Percentiles rank a stretch among this genome's conserved stretches.
phyloP scores from a whole-genome alignment of 2,888 invertebrate species.

The Hypercompe scribonia region DNA sequence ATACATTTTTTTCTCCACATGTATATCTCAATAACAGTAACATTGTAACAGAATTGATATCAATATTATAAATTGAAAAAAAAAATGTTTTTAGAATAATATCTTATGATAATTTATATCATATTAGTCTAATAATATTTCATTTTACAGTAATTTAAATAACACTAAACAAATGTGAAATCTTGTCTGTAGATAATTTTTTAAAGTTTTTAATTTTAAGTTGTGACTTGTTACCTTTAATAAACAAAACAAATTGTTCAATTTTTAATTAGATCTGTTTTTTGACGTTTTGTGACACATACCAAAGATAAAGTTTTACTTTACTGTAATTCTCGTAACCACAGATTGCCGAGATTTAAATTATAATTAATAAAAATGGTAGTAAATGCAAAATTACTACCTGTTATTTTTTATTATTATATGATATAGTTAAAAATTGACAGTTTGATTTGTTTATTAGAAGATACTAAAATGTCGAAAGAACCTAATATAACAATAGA shows the following conservation, averaged over 20 bases:
- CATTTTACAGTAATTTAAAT: not conserved
- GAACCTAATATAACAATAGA: conserved; percentile 43
- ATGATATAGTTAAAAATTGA: not conserved
- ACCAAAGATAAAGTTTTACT: not conserved
- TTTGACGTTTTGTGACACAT: not conserved
- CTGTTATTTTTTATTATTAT: not conserved
- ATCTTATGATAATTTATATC: not conserved
- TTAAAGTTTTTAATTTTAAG: conserved; percentile 5
- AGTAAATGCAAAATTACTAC: not conserved
- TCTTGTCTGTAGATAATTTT: conserved; percentile 3
- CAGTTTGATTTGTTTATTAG: conserved; percentile 7
- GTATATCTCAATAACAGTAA: too few species aligned
- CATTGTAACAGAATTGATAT: too few species aligned
- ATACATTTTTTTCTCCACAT: not conserved
- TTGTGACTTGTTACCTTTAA: not conserved
- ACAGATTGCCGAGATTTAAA: not conserved
- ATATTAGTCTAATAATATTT: not conserved
- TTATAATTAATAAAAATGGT: not conserved
- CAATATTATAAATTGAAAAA: not conserved
- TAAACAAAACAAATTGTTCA: not conserved
- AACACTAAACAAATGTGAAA: not conserved
- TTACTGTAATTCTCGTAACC: not conserved
- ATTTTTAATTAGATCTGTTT: not conserved
- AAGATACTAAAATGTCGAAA: conserved; percentile 5
- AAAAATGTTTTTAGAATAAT: not conserved